Percentiles rank a stretch among this genome's conserved stretches.
Evolutionary conservation across 2,113 vertebrate species (phyloP).

Genomic region (Rhizomys pruinosus): DNA sequence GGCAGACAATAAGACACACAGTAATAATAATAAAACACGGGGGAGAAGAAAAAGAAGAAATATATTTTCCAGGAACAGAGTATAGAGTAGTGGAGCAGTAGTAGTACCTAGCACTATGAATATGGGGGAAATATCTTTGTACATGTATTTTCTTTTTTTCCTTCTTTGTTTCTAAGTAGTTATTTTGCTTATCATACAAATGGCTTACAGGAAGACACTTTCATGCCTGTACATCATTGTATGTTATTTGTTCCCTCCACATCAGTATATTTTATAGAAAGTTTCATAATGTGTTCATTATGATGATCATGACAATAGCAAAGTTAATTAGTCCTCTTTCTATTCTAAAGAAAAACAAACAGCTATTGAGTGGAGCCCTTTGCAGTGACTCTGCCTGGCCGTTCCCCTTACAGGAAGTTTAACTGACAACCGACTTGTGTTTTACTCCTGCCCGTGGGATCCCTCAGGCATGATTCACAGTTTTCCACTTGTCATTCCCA

Average conservation of each 20-base stretch:
- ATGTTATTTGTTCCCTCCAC: not conserved
- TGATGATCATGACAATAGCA: not conserved
- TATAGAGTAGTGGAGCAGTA: too few relatives aligned
- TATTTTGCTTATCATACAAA: not conserved
- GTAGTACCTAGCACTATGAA: not conserved
- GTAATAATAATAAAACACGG: not conserved
- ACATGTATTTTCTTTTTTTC: not conserved
- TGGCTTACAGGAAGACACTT: not conserved
- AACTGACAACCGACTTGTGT: not conserved
- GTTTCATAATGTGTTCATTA: not conserved
- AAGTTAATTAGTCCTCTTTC: not conserved
- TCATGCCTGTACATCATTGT: not conserved
- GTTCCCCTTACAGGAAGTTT: not conserved
- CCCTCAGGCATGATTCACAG: not conserved
- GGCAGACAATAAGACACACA: not conserved
- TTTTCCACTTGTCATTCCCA: not conserved
- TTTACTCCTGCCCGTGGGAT: not conserved
- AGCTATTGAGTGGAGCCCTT: accelerated
- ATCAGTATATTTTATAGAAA: not conserved
- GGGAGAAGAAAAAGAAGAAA: not conserved
- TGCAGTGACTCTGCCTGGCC: accelerated
- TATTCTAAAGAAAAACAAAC: not conserved
- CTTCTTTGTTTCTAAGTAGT: not conserved
- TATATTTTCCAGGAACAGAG: not conserved
- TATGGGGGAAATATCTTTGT: not conserved